These are phyloP conservation scores for Shinisaurus crocodilurus DNA, from an alignment of 2,113 vertebrate genomes.

Conservation along the genomic window DNA sequence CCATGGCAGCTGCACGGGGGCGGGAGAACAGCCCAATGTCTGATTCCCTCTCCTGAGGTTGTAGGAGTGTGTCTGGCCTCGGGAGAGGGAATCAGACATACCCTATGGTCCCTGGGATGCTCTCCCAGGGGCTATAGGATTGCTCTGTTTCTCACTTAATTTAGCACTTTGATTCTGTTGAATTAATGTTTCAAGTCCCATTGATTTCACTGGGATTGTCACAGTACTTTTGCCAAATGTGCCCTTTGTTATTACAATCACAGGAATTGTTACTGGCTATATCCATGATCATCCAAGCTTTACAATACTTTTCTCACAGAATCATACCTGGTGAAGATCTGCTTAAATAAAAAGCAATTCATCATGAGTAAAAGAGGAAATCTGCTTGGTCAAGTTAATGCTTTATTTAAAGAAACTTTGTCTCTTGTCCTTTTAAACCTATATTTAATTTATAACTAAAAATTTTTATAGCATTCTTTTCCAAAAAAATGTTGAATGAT, in stretches of 20 bases:
- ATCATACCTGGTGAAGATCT: background rate
- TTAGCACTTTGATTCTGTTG: background rate
- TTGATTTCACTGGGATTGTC: background rate
- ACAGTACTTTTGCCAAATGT: background rate
- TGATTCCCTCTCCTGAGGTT: too few relatives aligned
- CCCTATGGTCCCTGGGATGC: too few relatives aligned
- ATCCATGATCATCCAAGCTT: background rate
- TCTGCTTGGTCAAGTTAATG: background rate
- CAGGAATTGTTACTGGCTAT: background rate
- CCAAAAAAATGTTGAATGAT: background rate
- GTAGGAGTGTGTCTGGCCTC: too few relatives aligned
- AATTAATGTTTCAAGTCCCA: background rate
- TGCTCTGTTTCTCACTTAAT: background rate
- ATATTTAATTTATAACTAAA: background rate
- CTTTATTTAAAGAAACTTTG: background rate
- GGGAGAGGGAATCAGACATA: too few relatives aligned
- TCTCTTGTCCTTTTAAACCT: background rate
- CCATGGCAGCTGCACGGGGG: too few relatives aligned
- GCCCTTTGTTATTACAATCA: background rate
- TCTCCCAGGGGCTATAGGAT: too few relatives aligned
- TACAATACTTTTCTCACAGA: background rate
- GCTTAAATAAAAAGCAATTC: background rate
- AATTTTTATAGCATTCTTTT: background rate
- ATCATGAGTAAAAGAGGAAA: background rate
- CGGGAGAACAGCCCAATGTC: too few relatives aligned